Base-by-base conservation (phyloP, 2,113 vertebrate genomes). In the Sylvia atricapilla region DNA sequence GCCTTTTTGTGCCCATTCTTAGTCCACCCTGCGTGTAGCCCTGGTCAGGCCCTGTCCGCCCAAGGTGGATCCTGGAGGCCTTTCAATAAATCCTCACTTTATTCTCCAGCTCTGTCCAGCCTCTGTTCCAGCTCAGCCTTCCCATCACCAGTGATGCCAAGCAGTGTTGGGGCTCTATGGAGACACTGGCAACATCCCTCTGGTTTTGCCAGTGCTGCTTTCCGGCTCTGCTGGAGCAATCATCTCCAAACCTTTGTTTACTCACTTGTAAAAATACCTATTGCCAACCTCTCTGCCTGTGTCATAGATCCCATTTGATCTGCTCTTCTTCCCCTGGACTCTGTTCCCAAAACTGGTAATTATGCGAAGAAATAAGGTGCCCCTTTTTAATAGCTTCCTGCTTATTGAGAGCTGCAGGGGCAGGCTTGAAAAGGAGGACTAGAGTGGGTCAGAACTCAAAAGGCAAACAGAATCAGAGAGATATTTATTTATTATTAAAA, bases 141-240 rank as follows among this genome's bases (percentile, higher is more conserved):
- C 56, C 22, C n/a, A 59, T 37, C 58, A 17, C 66, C 1, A 2
- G 66, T 1, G 3, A 64, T 30, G 44, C 66, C 53, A 47, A 0
- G 7, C 0, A 0, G 3, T 3, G 1, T 4, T 11, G 17, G 74
- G 37, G 23, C 55, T 69, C 3, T 0, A 23, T 0, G 6, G 14
- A 17, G 3, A 15, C 4, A 1, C 11, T 56, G 73, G 37, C n/a
- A 53, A 2, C 37, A 13, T 68, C 66, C 16, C 44, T 73, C 28
- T 1, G 0, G 23, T 69, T 81, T 47, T 3, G 0, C 49, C 50
- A 31, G 35, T 1, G 6, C 64, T 43, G 31, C 56, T 79, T 25
- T 83, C 30, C 0, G 0, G 17, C 33, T 74, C 47, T 49, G 58
- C 53, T 11, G 17, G 39, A 91, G 37, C 66, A 70, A 24, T 87